Percentiles rank a stretch among this genome's conserved stretches.
Evolutionary conservation across 2,888 invertebrate genomes (phyloP).

Genomic region (Leptogaster cylindrica): DNA sequence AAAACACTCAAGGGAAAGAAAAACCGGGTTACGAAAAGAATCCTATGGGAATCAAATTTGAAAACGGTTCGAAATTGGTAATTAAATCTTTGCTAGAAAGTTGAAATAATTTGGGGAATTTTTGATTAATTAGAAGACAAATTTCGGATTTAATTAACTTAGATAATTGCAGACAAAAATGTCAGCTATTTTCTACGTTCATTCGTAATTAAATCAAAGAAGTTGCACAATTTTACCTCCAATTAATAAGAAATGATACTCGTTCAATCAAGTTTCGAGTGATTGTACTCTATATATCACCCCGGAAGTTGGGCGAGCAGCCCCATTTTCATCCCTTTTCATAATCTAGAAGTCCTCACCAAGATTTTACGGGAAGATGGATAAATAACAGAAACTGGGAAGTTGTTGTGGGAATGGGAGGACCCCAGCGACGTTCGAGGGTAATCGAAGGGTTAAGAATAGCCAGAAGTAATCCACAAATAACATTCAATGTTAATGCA

Average conservation of each 20-base stretch:
- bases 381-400: constrained; percentile 18
- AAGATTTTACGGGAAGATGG: constrained; percentile 30
- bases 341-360: neutral
- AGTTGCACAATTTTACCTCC: constrained; percentile 51
- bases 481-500: constrained; percentile 43
- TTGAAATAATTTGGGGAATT: constrained; percentile 25
- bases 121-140: constrained; percentile 45
- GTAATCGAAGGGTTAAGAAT: constrained; percentile 43
- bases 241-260: constrained; percentile 52
- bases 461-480: constrained; percentile 44
- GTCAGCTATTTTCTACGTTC: constrained; percentile 43
- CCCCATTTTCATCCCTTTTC: neutral
- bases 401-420: neutral
- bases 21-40: too few species aligned
- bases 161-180: constrained; percentile 47
- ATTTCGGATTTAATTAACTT: constrained; percentile 46
- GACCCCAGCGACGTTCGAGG: constrained; percentile 15
- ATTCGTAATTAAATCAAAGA: constrained; percentile 51
- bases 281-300: constrained; percentile 32
- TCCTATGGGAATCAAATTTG: too few species aligned
- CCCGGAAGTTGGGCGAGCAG: neutral
- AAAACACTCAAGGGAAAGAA: too few species aligned
- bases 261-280: constrained; percentile 48
- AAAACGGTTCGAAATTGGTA: too few species aligned
- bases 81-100: too few species aligned